Conservation (phyloP, 2,113 vertebrate species). For the Aramus guarauna region DNA sequence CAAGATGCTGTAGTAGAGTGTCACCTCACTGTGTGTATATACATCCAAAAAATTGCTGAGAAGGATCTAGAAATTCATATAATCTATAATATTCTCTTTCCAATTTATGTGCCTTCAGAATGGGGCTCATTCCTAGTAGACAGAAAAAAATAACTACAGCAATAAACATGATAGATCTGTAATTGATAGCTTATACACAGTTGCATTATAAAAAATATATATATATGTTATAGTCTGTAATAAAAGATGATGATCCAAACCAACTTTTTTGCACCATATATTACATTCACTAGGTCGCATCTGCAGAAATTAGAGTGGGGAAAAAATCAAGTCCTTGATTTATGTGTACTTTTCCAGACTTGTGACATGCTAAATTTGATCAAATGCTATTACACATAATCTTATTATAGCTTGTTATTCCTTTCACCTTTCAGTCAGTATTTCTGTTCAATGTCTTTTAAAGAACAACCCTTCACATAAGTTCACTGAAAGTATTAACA, state of each 20-base stretch:
- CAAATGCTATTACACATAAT: not conserved
- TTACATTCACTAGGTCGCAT: not conserved
- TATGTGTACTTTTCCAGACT: not conserved
- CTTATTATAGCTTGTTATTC: not conserved
- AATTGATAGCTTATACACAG: not conserved
- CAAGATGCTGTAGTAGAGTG: not conserved
- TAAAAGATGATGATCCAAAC: not conserved
- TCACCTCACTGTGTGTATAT: not conserved
- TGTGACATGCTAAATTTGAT: not conserved
- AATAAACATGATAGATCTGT: not conserved
- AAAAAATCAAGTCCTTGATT: not conserved
- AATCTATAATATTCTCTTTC: not conserved
- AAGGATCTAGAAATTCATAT: not conserved
- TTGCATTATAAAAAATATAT: not conserved
- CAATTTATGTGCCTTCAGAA: not conserved
- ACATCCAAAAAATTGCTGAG: not conserved
- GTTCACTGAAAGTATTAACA: not conserved
- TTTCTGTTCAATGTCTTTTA: not conserved
- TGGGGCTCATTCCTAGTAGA: not conserved
- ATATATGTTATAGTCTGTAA: not conserved
- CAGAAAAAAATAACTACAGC: not conserved
- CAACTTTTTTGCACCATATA: not conserved
- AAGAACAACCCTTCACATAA: not conserved
- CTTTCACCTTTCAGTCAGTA: not conserved
- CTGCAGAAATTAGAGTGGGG: not conserved